Percentiles rank a stretch among this genome's conserved stretches.
phyloP scores from a whole-genome alignment of 2,113 vertebrate genomes.

The Phyllostomus discolor region DNA sequence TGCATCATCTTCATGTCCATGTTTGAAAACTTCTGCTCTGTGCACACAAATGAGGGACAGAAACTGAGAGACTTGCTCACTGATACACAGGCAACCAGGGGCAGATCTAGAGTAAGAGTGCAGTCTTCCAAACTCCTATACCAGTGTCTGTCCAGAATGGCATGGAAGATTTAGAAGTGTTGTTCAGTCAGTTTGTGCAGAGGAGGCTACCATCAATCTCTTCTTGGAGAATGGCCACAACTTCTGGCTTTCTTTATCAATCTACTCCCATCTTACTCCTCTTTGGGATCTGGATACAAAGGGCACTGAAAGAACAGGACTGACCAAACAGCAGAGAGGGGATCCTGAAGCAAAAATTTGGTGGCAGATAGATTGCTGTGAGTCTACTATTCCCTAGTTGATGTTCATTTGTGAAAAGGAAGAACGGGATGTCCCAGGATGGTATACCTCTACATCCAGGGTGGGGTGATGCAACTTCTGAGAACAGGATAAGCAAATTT shows the following conservation, averaged over 20 bases:
- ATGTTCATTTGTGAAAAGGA: background rate
- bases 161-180: background rate
- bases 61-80: background rate
- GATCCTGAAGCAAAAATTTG: background rate
- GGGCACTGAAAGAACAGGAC: background rate
- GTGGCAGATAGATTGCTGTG: too few relatives aligned
- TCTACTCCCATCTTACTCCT: background rate
- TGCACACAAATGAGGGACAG: background rate
- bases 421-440: background rate
- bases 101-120: background rate
- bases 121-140: background rate
- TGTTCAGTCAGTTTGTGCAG: background rate
- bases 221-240: background rate
- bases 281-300: background rate
- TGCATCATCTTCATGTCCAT: too few relatives aligned
- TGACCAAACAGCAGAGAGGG: background rate
- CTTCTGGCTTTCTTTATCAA: background rate
- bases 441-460: fast-evolving
- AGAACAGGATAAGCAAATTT: background rate
- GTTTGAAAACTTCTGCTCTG: background rate
- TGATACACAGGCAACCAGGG: background rate
- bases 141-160: background rate
- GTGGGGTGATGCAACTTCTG: background rate
- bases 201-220: fast-evolving
- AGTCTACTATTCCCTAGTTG: background rate